Evolutionary conservation across 2,113 vertebrate species (phyloP), one percentile per base, ranked within the genome.

Genomic region (Phoenicopterus ruber): DNA sequence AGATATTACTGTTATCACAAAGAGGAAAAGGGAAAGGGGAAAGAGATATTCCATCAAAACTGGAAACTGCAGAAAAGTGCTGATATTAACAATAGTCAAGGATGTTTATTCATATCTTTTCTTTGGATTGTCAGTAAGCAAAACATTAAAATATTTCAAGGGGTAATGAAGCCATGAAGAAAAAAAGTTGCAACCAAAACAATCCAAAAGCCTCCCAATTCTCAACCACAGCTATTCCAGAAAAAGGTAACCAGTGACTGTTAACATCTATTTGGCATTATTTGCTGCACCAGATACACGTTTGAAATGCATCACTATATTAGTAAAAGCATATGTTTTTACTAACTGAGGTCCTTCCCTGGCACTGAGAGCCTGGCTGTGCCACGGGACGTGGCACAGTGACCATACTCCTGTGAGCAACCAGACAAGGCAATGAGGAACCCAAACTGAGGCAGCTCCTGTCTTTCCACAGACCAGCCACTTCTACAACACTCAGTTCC

Each of bases 381-480:
- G 17, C 40, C 3, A 5, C 29, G 17, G n/a, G 20, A 38, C 3
- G 4, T 0, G 9, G 7, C 49, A 25, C 18, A 7, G 7, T 5
- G 7, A 13, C 42, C 21, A 4, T 5, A 9, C 16, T 80, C 32
- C 38, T 40, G 38, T 6, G 7, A 70, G 12, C 19, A 77, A 57
- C 16, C 0, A 1, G 22, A 21, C 7, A 17, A 10, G 17, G 52
- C 32, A 42, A 36, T 3, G 22, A 84, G 13, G 25, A 94, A 70
- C 6, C 7, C 63, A n/a, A 42, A 8, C 12, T 31, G 28, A 42
- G 38, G 29, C 13, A 83, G 29, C 50, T 92, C 54, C 50, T 40
- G 25, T 10, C 31, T 52, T 52, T 78, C 29, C 44, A 44, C 34
- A 44, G 26, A 25, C 19, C 28, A 66, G 59, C 14, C 16, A 34